Conservation (phyloP, 2,888 invertebrate genomes). For the Erebia palarica region DNA sequence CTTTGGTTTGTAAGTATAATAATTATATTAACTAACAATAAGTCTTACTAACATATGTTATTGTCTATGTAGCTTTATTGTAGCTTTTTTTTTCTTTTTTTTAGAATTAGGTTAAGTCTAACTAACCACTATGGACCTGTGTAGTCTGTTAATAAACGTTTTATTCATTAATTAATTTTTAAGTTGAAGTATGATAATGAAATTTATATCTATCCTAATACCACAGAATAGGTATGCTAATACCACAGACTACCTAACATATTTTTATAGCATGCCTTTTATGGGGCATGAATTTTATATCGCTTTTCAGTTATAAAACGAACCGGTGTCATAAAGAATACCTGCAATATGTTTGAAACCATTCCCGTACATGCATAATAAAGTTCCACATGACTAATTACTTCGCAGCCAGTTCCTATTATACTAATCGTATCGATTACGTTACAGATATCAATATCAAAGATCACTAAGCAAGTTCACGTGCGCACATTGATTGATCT, state of each 20-base stretch:
- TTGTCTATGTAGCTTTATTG: no score
- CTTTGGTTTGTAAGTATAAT: no score
- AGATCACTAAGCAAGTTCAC: constrained; percentile 34
- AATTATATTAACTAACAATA: no score
- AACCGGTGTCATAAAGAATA: neutral
- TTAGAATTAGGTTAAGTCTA: no score
- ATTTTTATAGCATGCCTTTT: neutral
- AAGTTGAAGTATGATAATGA: no score
- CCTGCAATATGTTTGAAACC: neutral
- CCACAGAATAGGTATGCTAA: neutral
- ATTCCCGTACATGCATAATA: constrained; percentile 6
- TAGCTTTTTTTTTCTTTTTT: no score
- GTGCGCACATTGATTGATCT: constrained; percentile 36
- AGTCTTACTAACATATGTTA: no score
- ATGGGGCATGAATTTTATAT: neutral
- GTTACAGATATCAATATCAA: constrained; percentile 30
- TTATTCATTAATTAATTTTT: no score
- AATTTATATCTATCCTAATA: no score
- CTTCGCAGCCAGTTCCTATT: constrained; percentile 8
- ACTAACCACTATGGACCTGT: no score
- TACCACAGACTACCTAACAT: neutral
- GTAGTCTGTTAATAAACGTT: no score
- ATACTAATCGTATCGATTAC: constrained; percentile 21
- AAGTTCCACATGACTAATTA: constrained; percentile 25
- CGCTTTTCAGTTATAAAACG: neutral